Conservation (phyloP, 2,113 vertebrate genomes). For the Cheirogaleus medius region DNA sequence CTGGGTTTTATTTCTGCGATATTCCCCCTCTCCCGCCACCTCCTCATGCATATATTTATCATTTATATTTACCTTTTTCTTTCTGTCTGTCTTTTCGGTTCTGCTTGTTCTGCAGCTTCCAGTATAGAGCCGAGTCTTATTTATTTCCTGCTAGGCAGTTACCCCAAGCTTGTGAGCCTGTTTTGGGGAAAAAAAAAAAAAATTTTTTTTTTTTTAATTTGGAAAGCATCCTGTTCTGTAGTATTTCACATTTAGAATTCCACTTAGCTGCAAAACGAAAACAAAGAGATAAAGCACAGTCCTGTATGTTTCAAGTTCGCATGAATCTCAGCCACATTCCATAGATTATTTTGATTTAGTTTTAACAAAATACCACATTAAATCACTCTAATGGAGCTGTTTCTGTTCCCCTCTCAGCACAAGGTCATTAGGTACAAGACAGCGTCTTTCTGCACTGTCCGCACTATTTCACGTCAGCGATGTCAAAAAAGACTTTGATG, state of each 20-base stretch:
- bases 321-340: slow-evolving; percentile 47
- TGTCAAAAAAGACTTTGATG: slow-evolving; percentile 37
- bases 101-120: background rate
- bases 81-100: background rate
- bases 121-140: background rate
- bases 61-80: background rate
- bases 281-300: slow-evolving; percentile 63
- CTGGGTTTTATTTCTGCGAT: background rate
- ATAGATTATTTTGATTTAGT: slow-evolving; percentile 71
- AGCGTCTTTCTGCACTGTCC: slow-evolving; percentile 29
- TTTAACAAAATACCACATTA: slow-evolving; percentile 73
- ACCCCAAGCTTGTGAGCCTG: slow-evolving; percentile 29
- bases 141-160: slow-evolving; percentile 53
- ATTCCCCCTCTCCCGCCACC: background rate
- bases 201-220: background rate
- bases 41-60: background rate
- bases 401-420: slow-evolving; percentile 41
- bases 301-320: slow-evolving; percentile 4
- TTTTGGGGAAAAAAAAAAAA: background rate
- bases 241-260: slow-evolving; percentile 64
- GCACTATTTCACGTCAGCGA: slow-evolving; percentile 30
- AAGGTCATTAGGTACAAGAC: slow-evolving; percentile 62
- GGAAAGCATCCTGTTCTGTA: slow-evolving; percentile 48
- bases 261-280: slow-evolving; percentile 53
- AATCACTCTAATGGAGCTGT: slow-evolving; percentile 75